Evolutionary conservation across 2,797 vertebrate species (phyloP).

Genomic region (Danio choprae): DNA sequence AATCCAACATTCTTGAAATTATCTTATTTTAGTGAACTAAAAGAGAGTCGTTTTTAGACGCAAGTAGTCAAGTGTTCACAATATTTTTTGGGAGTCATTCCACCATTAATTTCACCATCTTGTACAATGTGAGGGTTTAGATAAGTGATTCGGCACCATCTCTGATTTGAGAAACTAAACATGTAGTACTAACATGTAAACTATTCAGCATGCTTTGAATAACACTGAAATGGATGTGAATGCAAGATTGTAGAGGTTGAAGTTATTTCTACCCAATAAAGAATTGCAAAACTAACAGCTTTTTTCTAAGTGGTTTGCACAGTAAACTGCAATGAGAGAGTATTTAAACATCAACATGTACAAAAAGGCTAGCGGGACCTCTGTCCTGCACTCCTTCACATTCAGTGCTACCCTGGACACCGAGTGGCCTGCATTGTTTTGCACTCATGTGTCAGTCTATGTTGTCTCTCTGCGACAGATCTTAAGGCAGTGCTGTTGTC

Average conservation of each 20-base stretch:
- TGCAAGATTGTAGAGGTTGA: background rate
- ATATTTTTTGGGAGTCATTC: background rate
- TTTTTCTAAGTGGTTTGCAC: background rate
- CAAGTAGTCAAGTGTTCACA: background rate
- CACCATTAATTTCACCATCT: no score
- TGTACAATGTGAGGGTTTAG: background rate
- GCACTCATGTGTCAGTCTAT: conserved; percentile 54
- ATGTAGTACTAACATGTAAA: background rate
- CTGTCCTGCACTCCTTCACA: conserved; percentile 29
- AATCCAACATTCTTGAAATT: background rate
- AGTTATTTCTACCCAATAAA: background rate
- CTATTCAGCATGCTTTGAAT: background rate
- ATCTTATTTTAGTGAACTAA: no score
- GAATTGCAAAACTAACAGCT: background rate
- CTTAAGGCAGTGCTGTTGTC: conserved; percentile 57
- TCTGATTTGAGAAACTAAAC: background rate
- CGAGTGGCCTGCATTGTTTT: conserved; percentile 63
- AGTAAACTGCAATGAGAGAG: background rate
- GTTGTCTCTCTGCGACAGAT: conserved; percentile 56
- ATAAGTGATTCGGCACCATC: background rate
- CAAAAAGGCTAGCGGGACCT: background rate
- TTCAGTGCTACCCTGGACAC: conserved; percentile 57
- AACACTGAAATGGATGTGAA: background rate
- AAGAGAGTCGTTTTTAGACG: background rate
- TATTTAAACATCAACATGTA: background rate